Conservation (phyloP, 1,140 invertebrate species). For the Drosophila trapezifrons region DNA sequence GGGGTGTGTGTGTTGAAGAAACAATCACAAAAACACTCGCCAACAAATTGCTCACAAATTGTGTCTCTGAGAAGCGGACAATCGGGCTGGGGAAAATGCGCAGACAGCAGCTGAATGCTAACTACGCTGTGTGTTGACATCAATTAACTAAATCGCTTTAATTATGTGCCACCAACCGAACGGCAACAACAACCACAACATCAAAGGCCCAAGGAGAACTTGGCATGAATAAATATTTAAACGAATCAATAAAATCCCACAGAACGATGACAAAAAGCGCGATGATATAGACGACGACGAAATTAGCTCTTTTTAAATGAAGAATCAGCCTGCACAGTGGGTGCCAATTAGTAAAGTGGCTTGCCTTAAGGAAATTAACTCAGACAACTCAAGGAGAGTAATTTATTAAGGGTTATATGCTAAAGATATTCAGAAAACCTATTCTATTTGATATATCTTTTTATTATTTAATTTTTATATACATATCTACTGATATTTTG, state of each 20-base stretch:
- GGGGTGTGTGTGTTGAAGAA: constrained; percentile 8
- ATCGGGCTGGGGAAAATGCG: constrained; percentile 20
- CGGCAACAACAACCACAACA: constrained; percentile 12
- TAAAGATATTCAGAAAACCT: neutral
- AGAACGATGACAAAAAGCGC: constrained; percentile 59
- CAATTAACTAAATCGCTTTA: constrained; percentile 77
- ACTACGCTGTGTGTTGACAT: constrained; percentile 63
- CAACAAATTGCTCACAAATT: constrained; percentile 67
- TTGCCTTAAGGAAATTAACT: no score
- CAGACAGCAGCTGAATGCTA: constrained; percentile 63
- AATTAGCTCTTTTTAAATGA: constrained; percentile 28
- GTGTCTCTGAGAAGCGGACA: constrained; percentile 31
- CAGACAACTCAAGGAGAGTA: no score
- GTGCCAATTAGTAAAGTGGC: constrained; percentile 1
- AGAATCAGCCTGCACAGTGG: neutral
- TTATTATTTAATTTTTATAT: neutral
- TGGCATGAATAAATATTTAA: constrained; percentile 52
- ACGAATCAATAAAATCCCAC: constrained; percentile 72
- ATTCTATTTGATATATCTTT: neutral
- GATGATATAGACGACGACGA: constrained; percentile 16
- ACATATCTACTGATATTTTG: neutral
- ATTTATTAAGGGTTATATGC: no score
- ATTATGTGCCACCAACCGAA: constrained; percentile 51
- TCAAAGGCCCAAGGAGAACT: constrained; percentile 30
- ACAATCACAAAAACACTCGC: constrained; percentile 50